A percentile compares a stretch with the other conserved stretches of the same genome.
Conservation (phyloP, 2,113 vertebrate species). For the Neotragus pygmaeus region DNA sequence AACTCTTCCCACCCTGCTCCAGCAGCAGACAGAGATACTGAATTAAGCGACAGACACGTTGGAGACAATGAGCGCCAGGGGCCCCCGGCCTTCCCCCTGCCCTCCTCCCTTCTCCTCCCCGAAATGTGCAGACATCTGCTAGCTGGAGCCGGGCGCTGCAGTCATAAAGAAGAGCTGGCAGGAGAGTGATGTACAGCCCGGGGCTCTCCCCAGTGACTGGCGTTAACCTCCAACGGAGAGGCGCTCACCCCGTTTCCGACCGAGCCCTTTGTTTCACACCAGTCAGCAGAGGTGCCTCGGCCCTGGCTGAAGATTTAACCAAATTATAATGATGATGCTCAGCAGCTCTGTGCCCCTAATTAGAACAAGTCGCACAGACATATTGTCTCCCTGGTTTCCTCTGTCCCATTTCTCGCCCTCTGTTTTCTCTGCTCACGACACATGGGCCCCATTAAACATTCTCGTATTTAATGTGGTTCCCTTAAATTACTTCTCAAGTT, state of each 20-base stretch:
- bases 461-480: constrained; percentile 88
- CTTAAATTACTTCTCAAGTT: constrained; percentile 89
- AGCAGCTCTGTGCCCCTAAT: constrained; percentile 84
- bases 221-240: constrained; percentile 72
- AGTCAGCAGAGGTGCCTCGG: constrained; percentile 79
- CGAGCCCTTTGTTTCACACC: constrained; percentile 78
- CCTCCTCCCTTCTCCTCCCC: constrained; percentile 32
- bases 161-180: constrained; percentile 77
- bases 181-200: constrained; percentile 75
- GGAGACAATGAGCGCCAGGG: constrained; percentile 78
- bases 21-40: constrained; percentile 79
- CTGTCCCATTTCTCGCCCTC: constrained; percentile 84
- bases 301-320: constrained; percentile 81
- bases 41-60: constrained; percentile 81
- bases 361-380: constrained; percentile 89
- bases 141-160: constrained; percentile 72
- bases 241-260: constrained; percentile 67
- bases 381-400: constrained; percentile 89
- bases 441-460: constrained; percentile 89
- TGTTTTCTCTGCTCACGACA: constrained; percentile 83
- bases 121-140: constrained; percentile 81
- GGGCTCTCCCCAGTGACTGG: constrained; percentile 69
- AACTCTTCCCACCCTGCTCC: constrained; percentile 80
- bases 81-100: constrained; percentile 43
- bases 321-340: constrained; percentile 85